A percentile compares a stretch with the other conserved stretches of the same genome.
Conservation (phyloP, 2,797 vertebrate species). For the Varecia variegata region DNA sequence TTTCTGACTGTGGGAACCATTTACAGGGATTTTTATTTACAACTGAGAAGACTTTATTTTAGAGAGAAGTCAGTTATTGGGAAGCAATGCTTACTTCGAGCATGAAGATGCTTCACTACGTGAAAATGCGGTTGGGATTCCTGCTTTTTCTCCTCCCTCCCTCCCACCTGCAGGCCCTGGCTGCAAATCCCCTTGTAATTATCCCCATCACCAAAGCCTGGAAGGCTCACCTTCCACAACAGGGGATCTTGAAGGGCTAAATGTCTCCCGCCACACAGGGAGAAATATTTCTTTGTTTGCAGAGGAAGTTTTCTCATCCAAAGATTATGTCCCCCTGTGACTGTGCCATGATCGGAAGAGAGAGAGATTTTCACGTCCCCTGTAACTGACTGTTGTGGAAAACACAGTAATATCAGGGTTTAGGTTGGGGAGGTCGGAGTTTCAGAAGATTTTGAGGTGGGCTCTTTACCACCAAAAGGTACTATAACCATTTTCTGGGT, state of each 20-base stretch:
- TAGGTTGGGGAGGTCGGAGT: conserved; percentile 38
- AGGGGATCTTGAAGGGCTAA: conserved; percentile 69
- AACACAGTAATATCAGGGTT: conserved; percentile 69
- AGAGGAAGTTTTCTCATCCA: conserved; percentile 73
- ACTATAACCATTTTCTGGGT: conserved; percentile 35
- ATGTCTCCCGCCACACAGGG: conserved; percentile 61
- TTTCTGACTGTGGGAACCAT: conserved; percentile 30
- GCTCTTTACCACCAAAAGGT: conserved; percentile 43
- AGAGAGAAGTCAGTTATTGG: neutral
- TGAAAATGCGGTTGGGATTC: conserved; percentile 26
- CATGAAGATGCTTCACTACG: neutral
- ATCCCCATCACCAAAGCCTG: conserved; percentile 62
- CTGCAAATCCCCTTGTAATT: conserved; percentile 74
- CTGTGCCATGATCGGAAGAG: conserved; percentile 65
- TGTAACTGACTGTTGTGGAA: conserved; percentile 57
- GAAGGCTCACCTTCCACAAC: conserved; percentile 68
- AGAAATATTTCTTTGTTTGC: conserved; percentile 73
- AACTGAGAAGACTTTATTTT: neutral
- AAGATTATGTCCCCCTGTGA: conserved; percentile 73
- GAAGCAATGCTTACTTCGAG: neutral
- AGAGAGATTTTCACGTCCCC: conserved; percentile 54
- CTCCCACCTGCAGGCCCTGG: conserved; percentile 45
- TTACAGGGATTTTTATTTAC: conserved; percentile 28
- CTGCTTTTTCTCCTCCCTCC: conserved; percentile 18
- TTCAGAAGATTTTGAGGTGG: conserved; percentile 53